A percentile compares a stretch with the other conserved stretches of the same genome.
Evolutionary conservation across 2,797 vertebrate species (phyloP).

Genomic region (Neosilurus mollespiculum): DNA sequence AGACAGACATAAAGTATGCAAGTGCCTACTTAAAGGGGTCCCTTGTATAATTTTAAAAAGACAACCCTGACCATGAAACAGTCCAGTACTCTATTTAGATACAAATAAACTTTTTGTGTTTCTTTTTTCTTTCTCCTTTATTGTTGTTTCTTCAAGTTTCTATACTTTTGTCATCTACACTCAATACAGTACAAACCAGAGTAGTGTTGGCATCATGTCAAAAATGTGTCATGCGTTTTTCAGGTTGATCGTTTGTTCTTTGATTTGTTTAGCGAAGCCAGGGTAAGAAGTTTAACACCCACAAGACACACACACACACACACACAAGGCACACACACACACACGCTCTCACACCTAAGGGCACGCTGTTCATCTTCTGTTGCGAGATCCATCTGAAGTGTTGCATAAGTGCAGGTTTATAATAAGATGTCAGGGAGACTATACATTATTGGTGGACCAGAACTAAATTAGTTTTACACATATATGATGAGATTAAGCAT

Average conservation of each 20-base stretch:
- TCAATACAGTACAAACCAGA: neutral
- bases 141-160: neutral
- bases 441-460: constrained; percentile 6
- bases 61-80: too few species aligned
- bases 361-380: constrained; percentile 24
- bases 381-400: constrained; percentile 18
- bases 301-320: constrained; percentile 13
- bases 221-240: constrained; percentile 14
- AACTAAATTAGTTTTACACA: neutral
- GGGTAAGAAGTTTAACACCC: constrained; percentile 15
- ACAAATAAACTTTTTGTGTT: neutral
- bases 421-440: constrained; percentile 16
- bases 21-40: too few species aligned
- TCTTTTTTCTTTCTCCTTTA: neutral
- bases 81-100: too few species aligned
- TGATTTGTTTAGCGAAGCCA: constrained; percentile 14
- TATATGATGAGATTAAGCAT: neutral
- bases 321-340: constrained; percentile 6
- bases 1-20: too few species aligned
- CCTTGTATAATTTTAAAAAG: too few species aligned
- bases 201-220: neutral
- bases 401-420: constrained; percentile 29
- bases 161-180: neutral
- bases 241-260: neutral
- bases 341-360: neutral